Base-by-base conservation (phyloP, 2,888 invertebrate species). In the Nephrotoma flavescens region DNA sequence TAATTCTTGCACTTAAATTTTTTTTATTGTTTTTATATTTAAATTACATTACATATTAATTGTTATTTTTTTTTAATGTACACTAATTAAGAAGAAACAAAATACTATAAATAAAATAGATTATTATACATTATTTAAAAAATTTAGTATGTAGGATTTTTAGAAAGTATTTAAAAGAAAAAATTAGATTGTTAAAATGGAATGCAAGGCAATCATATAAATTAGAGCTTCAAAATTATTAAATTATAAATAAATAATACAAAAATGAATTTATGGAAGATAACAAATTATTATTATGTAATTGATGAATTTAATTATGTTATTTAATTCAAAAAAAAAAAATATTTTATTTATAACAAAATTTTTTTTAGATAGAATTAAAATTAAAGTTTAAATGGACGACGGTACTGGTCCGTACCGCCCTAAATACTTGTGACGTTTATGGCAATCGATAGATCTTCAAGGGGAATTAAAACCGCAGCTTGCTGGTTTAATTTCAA, bases 171-270 rank as follows among this genome's bases (percentile, higher is more conserved):
- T 42, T 86, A 87, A 87, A n/a, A 88, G 87, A 87, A 86, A 88
- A 88, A 89, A 88, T 88, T 88, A 89, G 90, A 89, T 88, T 87
- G 88, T 89, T 90, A 90, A 90, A 90, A 71, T 71, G 89, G 90
- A 90, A 90, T 91, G 91, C 91, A 91, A 90, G 91, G 91, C 91
- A 91, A 91, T 91, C 91, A 91, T 91, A 90, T 89, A 90, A 90
- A 90, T 45, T 91, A 91, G 91, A 91, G 91, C 91, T 91, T 91
- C 90, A 90, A 42, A 44, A 45, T 47, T 84, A 45, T 47, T 84
- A 86, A 47, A 86, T 87, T 86, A 87, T 84, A 45, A 44, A 87
- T 71, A 71, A 6, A 71, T n/a, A n/a, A 44, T 86, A 71, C 83
- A 87, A 31, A 12, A 84, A 47, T 86, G 41, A 86, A 47, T 47